Conservation (phyloP, 2,888 invertebrate genomes). For the Balanococcus diminutus region DNA sequence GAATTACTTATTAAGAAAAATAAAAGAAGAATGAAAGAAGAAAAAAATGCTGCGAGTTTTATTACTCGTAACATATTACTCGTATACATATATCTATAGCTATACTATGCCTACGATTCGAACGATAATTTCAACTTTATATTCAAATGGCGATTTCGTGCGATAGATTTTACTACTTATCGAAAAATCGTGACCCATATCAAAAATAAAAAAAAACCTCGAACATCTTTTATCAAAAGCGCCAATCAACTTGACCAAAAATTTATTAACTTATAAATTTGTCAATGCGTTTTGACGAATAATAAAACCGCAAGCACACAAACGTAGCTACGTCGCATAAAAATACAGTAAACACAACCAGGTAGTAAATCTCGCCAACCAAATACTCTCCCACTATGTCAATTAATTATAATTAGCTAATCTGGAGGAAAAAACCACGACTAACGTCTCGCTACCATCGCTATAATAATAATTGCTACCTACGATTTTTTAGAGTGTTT, state of each 20-base stretch:
- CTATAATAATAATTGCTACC: background rate
- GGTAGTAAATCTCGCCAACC: background rate
- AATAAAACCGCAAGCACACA: background rate
- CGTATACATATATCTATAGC: background rate
- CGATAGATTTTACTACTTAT: slow-evolving; percentile 6
- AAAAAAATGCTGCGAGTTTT: slow-evolving; percentile 32
- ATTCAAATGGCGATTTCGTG: slow-evolving; percentile 17
- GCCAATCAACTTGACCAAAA: background rate
- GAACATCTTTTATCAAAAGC: slow-evolving; percentile 21
- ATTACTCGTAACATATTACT: slow-evolving; percentile 23
- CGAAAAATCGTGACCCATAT: slow-evolving; percentile 42
- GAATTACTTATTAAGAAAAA: slow-evolving; percentile 32
- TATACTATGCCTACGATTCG: slow-evolving; percentile 17
- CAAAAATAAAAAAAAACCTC: background rate
- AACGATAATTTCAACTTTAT: slow-evolving; percentile 38
- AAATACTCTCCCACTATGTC: background rate
- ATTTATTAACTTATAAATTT: slow-evolving; percentile 36
- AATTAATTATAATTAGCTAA: slow-evolving; percentile 2
- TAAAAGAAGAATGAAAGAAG: background rate
- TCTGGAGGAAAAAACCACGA: background rate
- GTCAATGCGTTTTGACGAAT: slow-evolving; percentile 16
- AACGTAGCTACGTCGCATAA: background rate
- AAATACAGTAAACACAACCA: background rate
- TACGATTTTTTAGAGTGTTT: background rate
- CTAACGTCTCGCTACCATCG: background rate